Base-by-base conservation (phyloP, 2,797 vertebrate genomes). In the Scomberomorus guttatus region DNA sequence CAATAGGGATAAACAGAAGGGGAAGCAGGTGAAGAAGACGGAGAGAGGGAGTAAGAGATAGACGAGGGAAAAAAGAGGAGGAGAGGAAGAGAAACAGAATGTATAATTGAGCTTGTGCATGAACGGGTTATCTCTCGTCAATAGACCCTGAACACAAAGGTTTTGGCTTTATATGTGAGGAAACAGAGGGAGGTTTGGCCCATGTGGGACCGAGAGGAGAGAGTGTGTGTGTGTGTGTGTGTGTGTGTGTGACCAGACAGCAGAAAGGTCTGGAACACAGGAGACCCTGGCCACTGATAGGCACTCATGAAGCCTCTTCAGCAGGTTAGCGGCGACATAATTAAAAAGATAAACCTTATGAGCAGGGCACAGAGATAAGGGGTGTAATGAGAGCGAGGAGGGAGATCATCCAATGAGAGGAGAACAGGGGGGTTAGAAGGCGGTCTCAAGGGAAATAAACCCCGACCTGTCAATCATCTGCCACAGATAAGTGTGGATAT, bases 311-410 rank as follows among this genome's bases (percentile, higher is more conserved):
- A 87, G 72, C 90, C 83, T 88, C 88, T 87, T 89, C 84, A 84
- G 84, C 79, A 83, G 90, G 90, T 91, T 90, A 89, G 83, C 46
- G 18, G 80, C 60, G 24, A 93, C 92, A 93, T 93, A 94, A 93
- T 94, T 94, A 93, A 94, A 93, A 93, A 92, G 91, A 94, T 94
- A 93, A 94, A 93, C 85, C 89, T 90, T 78, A 87, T 90, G 89
- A 93, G 77, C 85, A 61, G 83, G 81, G 87, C 75, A 86, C 70
- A 57, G 82, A 89, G 94, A 94, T 94, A 94, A 94, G 92, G 59
- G 70, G 17, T 86, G 84, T 93, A 93, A 93, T 94, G 91, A 93
- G 93, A 86, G 87, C 65, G 25, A 81, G 42, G 63, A 59, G 78
- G 78, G 63, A 79, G 81, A 76, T 73, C 74, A 61, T 42, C 89